These are phyloP conservation scores for Caerostris darwini DNA, from an alignment of 1,140 invertebrate genomes.

Conservation along the genomic window DNA sequence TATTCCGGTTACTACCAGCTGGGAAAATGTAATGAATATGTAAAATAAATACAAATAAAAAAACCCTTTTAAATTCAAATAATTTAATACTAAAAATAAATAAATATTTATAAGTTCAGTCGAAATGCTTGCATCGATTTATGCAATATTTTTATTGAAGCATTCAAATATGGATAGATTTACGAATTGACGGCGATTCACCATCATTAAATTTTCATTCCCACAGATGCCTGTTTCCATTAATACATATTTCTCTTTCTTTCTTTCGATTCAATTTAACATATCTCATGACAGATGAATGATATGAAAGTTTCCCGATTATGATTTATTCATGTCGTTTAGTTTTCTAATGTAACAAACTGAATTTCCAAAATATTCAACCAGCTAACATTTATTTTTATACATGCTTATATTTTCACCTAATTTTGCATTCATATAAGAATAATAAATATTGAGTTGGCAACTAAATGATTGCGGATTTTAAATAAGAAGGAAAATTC, in stretches of 20 bases:
- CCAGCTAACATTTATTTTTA: too few species aligned
- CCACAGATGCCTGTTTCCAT: not conserved
- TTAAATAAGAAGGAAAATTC: too few species aligned
- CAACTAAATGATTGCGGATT: too few species aligned
- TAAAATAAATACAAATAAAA: not conserved
- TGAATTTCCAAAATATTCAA: not conserved
- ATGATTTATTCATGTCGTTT: not conserved
- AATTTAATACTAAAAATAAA: not conserved
- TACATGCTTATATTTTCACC: too few species aligned
- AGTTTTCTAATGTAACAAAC: not conserved
- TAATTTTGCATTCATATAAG: too few species aligned
- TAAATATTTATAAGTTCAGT: not conserved
- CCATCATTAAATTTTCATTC: not conserved
- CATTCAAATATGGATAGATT: not conserved
- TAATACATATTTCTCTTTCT: not conserved
- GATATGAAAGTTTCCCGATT: not conserved
- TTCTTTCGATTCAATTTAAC: not conserved
- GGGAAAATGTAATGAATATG: not conserved
- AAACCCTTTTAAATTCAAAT: not conserved
- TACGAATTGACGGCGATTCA: not conserved
- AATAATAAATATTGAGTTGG: too few species aligned
- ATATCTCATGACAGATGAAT: not conserved
- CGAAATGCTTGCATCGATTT: not conserved
- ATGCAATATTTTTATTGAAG: not conserved
- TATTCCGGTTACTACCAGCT: too few species aligned